Evolutionary conservation across 2,113 vertebrate species (phyloP).

Genomic region (Lonchura striata): DNA sequence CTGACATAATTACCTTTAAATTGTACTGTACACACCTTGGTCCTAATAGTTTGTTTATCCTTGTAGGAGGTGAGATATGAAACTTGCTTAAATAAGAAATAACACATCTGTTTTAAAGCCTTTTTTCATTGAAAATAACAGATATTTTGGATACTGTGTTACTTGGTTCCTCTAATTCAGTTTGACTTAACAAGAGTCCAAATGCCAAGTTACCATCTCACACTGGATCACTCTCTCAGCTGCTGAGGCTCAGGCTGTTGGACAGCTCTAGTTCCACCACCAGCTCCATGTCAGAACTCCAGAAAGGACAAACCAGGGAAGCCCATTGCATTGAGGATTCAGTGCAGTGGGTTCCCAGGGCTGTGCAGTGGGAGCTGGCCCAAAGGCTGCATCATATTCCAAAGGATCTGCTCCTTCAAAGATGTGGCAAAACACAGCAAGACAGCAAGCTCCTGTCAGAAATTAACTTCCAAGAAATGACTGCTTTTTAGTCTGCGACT

Average conservation of each 20-base stretch:
- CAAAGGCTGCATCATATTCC: not conserved
- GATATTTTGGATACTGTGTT: not conserved
- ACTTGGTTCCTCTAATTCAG: not conserved
- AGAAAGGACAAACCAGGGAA: not conserved
- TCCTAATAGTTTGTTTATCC: not conserved
- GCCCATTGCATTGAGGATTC: not conserved
- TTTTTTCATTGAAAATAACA: not conserved
- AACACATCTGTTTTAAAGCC: not conserved
- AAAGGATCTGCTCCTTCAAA: not conserved
- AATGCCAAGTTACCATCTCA: not conserved
- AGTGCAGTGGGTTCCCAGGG: not conserved
- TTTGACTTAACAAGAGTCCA: not conserved
- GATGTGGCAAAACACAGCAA: not conserved
- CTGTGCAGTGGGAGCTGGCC: not conserved
- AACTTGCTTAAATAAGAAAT: not conserved
- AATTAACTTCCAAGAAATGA: not conserved
- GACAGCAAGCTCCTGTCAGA: not conserved
- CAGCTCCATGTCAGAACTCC: not conserved
- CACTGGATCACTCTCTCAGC: not conserved
- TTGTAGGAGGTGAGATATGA: not conserved
- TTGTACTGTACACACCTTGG: not conserved
- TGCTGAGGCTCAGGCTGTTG: not conserved
- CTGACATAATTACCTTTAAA: not conserved
- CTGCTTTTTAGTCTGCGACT: rapidly evolving
- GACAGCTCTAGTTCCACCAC: not conserved